These are phyloP conservation scores for Napeogenes inachia DNA, from an alignment of 2,888 invertebrate species.

Conservation along the genomic window DNA sequence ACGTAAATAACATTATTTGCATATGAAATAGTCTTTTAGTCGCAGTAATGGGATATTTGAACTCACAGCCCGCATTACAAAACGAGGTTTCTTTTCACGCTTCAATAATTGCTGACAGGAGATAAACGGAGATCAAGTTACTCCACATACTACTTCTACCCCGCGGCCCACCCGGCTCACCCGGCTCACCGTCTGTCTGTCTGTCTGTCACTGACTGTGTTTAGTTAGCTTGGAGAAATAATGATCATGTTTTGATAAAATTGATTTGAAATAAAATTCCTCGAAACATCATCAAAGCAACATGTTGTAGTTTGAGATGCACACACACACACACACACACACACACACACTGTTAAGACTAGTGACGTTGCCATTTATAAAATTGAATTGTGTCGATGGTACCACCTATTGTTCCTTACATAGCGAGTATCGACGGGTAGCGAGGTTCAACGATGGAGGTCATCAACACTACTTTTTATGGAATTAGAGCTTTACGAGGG, in stretches of 20 bases:
- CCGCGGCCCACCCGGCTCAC: no score
- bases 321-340: background rate
- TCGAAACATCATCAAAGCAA: background rate
- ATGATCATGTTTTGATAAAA: conserved; percentile 6
- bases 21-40: conserved; percentile 29
- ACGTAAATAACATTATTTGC: conserved; percentile 12
- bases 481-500: conserved; percentile 74
- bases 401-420: conserved; percentile 71
- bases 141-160: conserved; percentile 30
- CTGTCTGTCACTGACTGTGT: background rate
- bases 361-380: conserved; percentile 39
- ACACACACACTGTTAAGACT: no score
- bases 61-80: conserved; percentile 75
- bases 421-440: conserved; percentile 68
- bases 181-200: background rate
- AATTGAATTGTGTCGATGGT: conserved; percentile 56
- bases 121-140: conserved; percentile 75
- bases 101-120: conserved; percentile 78
- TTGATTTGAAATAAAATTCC: background rate
- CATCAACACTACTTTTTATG: conserved; percentile 77
- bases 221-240: background rate
- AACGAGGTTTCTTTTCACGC: conserved; percentile 77
- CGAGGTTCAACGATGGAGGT: conserved; percentile 71
- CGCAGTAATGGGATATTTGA: conserved; percentile 66
- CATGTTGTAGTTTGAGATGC: conserved; percentile 14